Evolutionary conservation across 2,888 invertebrate genomes (phyloP).

Genomic region (Zelleria hepariella): DNA sequence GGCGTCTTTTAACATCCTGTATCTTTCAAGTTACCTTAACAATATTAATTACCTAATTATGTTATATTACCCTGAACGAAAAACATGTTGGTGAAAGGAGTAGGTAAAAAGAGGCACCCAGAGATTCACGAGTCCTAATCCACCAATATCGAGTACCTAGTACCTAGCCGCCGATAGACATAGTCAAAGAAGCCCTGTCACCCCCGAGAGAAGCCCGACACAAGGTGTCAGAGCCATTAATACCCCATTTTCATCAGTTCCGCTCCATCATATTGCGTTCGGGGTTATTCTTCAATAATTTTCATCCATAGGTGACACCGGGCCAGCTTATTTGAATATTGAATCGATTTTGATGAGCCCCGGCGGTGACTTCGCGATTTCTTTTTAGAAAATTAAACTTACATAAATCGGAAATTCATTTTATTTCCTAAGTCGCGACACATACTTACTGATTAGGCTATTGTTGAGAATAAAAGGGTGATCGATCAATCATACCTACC

Average conservation of each 20-base stretch:
- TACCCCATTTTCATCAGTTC: slow-evolving; percentile 1
- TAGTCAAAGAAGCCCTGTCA: no score
- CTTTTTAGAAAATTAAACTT: slow-evolving; percentile 24
- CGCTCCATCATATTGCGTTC: not conserved
- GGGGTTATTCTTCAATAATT: not conserved
- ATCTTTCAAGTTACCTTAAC: no score
- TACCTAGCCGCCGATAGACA: no score
- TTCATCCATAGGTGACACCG: not conserved
- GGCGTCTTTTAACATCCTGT: no score
- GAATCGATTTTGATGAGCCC: slow-evolving; percentile 56
- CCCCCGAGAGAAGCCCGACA: not conserved
- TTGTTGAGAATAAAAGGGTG: slow-evolving; percentile 26
- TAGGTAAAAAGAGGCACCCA: no score
- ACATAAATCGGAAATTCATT: no score
- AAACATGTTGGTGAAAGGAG: no score
- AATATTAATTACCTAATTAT: no score
- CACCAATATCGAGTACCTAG: no score
- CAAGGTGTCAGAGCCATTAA: slow-evolving; percentile 1
- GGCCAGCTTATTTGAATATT: slow-evolving; percentile 42
- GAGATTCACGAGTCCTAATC: no score
- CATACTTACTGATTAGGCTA: slow-evolving; percentile 44
- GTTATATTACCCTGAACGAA: no score
- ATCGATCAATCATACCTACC: not conserved
- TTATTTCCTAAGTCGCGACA: no score
- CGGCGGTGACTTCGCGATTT: slow-evolving; percentile 44